Percentiles rank a stretch among this genome's conserved stretches.
Conservation (phyloP, 2,888 invertebrate species). For the Serripes groenlandicus region DNA sequence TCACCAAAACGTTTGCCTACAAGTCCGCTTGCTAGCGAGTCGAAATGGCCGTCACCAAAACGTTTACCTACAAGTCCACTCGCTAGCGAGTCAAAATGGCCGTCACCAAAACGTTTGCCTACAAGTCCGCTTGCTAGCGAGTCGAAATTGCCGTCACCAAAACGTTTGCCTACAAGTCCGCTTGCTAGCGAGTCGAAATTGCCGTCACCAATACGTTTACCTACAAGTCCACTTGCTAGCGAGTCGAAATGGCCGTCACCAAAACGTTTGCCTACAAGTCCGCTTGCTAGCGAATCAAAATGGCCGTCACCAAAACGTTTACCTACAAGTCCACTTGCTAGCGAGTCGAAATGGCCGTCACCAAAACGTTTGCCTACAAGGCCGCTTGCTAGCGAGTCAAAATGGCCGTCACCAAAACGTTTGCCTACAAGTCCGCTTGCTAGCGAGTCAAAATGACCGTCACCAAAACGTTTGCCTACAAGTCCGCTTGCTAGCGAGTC, state of each 20-base stretch:
- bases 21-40: conserved; percentile 39
- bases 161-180: conserved; percentile 21
- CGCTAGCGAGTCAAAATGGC: conserved; percentile 26
- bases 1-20: conserved; percentile 35
- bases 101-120: conserved; percentile 25
- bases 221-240: conserved; percentile 25
- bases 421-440: conserved; percentile 32
- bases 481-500: conserved; percentile 29
- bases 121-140: conserved; percentile 20
- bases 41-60: conserved; percentile 35
- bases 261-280: conserved; percentile 13
- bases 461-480: conserved; percentile 29
- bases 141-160: conserved; percentile 19
- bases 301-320: conserved; percentile 23
- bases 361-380: conserved; percentile 16
- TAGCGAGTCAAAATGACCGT: conserved; percentile 18
- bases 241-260: conserved; percentile 17
- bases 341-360: conserved; percentile 25
- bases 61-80: conserved; percentile 35
- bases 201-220: conserved; percentile 21
- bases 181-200: conserved; percentile 27
- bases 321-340: conserved; percentile 41
- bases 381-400: conserved; percentile 16
- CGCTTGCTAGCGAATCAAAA: conserved; percentile 24
- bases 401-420: conserved; percentile 1